Base-by-base conservation (phyloP, 2,888 invertebrate species). In the Eristalinus aeneus region DNA sequence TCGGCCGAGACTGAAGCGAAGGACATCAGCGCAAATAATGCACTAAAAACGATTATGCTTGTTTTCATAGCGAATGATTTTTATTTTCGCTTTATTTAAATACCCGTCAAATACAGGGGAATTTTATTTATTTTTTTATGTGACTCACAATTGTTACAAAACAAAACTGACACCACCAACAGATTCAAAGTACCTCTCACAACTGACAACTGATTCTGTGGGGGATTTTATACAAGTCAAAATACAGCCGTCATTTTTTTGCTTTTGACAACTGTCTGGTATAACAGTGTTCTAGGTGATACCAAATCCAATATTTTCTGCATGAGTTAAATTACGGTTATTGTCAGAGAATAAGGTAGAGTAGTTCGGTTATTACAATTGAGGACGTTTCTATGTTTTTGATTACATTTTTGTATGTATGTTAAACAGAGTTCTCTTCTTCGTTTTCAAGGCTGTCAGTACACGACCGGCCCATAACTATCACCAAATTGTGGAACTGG, bases 131-230 rank as follows among this genome's bases (percentile, higher is more conserved):
- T 31, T 46, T 39, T 58, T 65, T 58, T 31, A 8, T 22, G 10
- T 20, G 34, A 68, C 2, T 63, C 56, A 77, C 63, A 22, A 27
- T 34, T 9, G 23, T 6, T n/a, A n/a, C 16, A 63, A 31, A 20
- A 53, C 9, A 64, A 12, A 32, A 2, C 2, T 23, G 2, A 46
- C 53, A 80, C 73, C 54, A 22, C 79, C 74, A 39, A 68, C 27
- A 32, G 68, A 68, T 68, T 10, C 31, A 56, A 68, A 73, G 39
- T 61, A 80, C 67, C 79, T 80, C 74, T 80, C 79, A 80, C 79
- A 80, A 80, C 79, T 80, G 79, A 80, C 79, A 74, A 56, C 10
- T 68, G 73, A 61, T 39, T 67, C 39, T 60, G 22, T n/a, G 60
- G 36, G 16, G 61, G 16, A 22, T 74, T 74, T 74, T 80, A 79